Conservation (phyloP, 2,888 invertebrate species). For the Stenurella melanura region DNA sequence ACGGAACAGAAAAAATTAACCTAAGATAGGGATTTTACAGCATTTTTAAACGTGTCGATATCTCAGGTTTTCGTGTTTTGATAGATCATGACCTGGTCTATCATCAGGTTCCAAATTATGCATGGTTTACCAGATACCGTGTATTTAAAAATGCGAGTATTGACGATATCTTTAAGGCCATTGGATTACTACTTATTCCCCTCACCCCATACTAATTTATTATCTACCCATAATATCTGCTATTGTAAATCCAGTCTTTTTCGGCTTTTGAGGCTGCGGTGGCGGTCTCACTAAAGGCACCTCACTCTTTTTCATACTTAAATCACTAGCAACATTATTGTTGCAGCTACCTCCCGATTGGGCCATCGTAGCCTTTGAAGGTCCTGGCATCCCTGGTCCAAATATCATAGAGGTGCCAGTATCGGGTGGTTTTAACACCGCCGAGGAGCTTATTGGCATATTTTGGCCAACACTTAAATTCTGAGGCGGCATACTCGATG, state of each 20-base stretch:
- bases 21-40: no score
- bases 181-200: not conserved
- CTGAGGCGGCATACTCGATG: constrained; percentile 54
- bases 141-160: not conserved
- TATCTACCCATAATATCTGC: constrained; percentile 93
- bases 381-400: constrained; percentile 48
- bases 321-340: constrained; percentile 68
- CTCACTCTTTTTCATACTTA: constrained; percentile 71
- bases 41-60: no score
- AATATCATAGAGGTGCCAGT: constrained; percentile 49
- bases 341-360: constrained; percentile 54
- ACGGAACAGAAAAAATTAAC: no score
- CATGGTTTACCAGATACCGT: no score
- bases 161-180: not conserved
- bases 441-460: constrained; percentile 61
- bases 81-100: no score
- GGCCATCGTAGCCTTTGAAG: constrained; percentile 46
- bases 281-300: constrained; percentile 60
- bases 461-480: constrained; percentile 59
- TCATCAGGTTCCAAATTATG: no score
- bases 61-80: no score
- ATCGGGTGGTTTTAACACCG: constrained; percentile 71
- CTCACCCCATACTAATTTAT: constrained; percentile 14
- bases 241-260: constrained; percentile 90
- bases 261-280: constrained; percentile 75